Percentiles rank a stretch among this genome's conserved stretches.
Evolutionary conservation across 1,140 invertebrate genomes (phyloP).

Genomic region (Cydia splendana): DNA sequence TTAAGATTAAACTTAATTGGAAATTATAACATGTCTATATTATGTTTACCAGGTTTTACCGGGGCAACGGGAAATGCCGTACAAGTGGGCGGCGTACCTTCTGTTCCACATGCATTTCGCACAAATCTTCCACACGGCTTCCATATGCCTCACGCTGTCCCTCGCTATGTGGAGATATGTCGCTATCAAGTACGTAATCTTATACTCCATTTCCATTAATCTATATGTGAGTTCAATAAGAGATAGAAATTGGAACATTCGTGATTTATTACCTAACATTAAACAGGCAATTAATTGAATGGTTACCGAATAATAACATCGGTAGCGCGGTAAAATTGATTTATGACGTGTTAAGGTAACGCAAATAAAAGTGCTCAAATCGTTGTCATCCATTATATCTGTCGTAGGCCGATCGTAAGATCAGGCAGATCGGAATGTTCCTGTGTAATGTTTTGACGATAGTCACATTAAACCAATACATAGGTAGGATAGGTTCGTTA

Average conservation of each 20-base stretch:
- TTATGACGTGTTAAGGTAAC: neutral
- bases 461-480: too few relatives aligned
- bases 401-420: too few relatives aligned
- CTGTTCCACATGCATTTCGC: constrained; percentile 90
- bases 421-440: too few relatives aligned
- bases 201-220: neutral
- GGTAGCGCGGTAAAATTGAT: neutral
- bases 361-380: neutral
- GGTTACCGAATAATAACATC: constrained; percentile 5
- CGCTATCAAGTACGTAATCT: constrained; percentile 72
- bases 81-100: constrained; percentile 83
- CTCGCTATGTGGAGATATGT: constrained; percentile 84
- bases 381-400: neutral
- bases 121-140: constrained; percentile 90
- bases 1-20: constrained; percentile 24
- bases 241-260: neutral
- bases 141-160: constrained; percentile 92
- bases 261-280: constrained; percentile 8
- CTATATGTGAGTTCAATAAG: neutral
- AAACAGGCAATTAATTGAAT: neutral
- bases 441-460: too few relatives aligned
- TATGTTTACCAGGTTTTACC: constrained; percentile 32
- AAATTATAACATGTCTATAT: neutral
- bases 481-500: too few relatives aligned
- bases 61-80: constrained; percentile 74